phyloP scores from a whole-genome alignment of 2,888 invertebrate species.

The Apantesis nais region DNA sequence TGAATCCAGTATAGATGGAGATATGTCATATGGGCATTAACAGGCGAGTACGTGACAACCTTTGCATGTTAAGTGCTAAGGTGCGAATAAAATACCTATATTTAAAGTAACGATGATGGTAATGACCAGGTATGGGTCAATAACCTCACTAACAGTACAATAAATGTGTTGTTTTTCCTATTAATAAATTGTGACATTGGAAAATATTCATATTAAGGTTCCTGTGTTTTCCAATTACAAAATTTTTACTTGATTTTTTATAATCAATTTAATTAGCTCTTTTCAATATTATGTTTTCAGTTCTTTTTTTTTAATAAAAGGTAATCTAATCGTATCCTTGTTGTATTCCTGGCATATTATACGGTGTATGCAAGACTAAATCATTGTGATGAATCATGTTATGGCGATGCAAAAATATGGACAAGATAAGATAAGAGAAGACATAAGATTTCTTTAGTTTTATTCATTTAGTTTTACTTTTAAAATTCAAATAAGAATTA shows the following conservation, averaged over 20 bases:
- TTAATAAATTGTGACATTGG: neutral
- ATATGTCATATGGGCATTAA: neutral
- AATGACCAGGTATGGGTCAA: slow-evolving; percentile 29
- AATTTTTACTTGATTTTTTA: neutral
- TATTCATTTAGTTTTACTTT: too few species aligned
- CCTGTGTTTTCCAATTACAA: neutral
- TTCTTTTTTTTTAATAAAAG: neutral
- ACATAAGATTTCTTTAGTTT: too few species aligned
- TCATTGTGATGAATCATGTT: too few species aligned
- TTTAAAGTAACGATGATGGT: slow-evolving; percentile 31
- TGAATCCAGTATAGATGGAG: neutral
- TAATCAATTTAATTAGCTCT: too few species aligned
- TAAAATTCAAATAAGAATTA: too few species aligned
- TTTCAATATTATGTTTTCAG: too few species aligned
- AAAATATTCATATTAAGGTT: neutral
- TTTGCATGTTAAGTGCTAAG: slow-evolving; percentile 25
- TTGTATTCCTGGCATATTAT: neutral
- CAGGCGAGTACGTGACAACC: slow-evolving; percentile 10
- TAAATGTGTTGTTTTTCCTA: neutral
- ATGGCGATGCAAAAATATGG: too few species aligned
- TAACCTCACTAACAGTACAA: slow-evolving; percentile 8
- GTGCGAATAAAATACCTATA: slow-evolving; percentile 18
- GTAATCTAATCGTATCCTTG: neutral
- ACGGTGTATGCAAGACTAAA: neutral
- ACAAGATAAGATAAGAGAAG: too few species aligned